Evolutionary conservation across 2,888 invertebrate genomes (phyloP).

Genomic region (Lacanobia oleracea): DNA sequence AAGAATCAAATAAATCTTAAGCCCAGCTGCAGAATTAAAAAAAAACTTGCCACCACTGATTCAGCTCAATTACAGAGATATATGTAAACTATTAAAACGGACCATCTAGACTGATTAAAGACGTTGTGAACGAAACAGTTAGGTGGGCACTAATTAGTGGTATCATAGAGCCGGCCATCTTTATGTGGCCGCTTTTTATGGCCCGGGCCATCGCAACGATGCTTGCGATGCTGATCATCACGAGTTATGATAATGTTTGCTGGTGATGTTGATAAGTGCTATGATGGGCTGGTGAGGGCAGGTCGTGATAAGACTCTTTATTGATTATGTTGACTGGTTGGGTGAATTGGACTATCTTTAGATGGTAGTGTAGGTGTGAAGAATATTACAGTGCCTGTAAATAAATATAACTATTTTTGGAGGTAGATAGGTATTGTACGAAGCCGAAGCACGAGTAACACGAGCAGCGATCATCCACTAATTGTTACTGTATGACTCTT

Average conservation of each 20-base stretch:
- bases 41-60: constrained; percentile 7
- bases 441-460: too few relatives aligned
- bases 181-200: constrained; percentile 39
- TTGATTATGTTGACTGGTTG: not conserved
- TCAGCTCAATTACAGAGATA: constrained; percentile 26
- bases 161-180: constrained; percentile 49
- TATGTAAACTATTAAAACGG: constrained; percentile 36
- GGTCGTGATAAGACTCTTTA: constrained; percentile 6
- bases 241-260: constrained; percentile 42
- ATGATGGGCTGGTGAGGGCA: constrained; percentile 8
- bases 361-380: constrained; percentile 1
- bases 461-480: too few relatives aligned
- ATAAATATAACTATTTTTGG: too few relatives aligned
- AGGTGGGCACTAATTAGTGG: constrained; percentile 57
- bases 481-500: too few relatives aligned
- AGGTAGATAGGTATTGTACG: too few relatives aligned
- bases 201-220: constrained; percentile 19
- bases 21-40: not conserved
- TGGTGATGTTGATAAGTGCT: constrained; percentile 25
- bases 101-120: constrained; percentile 57
- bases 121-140: constrained; percentile 54
- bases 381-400: not conserved
- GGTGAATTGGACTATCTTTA: not conserved
- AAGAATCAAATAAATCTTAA: not conserved
- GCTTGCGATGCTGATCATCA: constrained; percentile 39